phyloP scores from a whole-genome alignment of 2,888 invertebrate species.

The Orchesellides sinensis region DNA sequence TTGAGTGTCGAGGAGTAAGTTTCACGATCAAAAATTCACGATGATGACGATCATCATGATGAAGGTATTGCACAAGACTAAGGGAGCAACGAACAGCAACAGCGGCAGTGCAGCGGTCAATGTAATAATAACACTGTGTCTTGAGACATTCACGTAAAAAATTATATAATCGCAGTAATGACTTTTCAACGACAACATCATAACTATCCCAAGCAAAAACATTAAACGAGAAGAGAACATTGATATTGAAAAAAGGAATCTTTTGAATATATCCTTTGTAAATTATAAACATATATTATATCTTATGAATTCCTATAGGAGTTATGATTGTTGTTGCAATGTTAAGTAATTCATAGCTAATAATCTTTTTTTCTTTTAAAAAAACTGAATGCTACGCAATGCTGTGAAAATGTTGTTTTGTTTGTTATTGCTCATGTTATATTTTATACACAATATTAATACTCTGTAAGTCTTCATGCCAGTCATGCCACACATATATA shows the following conservation, averaged over 20 bases:
- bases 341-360: slow-evolving; percentile 19
- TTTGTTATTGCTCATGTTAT: neutral
- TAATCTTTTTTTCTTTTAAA: neutral
- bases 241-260: slow-evolving; percentile 39
- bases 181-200: slow-evolving; percentile 38
- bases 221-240: slow-evolving; percentile 12
- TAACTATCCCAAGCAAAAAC: neutral
- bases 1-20: slow-evolving; percentile 42
- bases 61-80: slow-evolving; percentile 63
- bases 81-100: slow-evolving; percentile 61
- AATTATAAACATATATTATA: neutral
- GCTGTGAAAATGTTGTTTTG: neutral
- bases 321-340: slow-evolving; percentile 22
- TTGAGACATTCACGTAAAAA: slow-evolving; percentile 30
- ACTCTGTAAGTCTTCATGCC: slow-evolving; percentile 9
- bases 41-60: slow-evolving; percentile 33
- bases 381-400: neutral
- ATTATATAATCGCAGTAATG: slow-evolving; percentile 39
- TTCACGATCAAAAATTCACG: slow-evolving; percentile 35
- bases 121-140: slow-evolving; percentile 47
- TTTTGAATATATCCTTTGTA: neutral
- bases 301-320: neutral
- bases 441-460: neutral
- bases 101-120: slow-evolving; percentile 41
- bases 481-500: slow-evolving; percentile 28